Conservation (phyloP, 2,113 vertebrate species). For the Perca schrenkii region DNA sequence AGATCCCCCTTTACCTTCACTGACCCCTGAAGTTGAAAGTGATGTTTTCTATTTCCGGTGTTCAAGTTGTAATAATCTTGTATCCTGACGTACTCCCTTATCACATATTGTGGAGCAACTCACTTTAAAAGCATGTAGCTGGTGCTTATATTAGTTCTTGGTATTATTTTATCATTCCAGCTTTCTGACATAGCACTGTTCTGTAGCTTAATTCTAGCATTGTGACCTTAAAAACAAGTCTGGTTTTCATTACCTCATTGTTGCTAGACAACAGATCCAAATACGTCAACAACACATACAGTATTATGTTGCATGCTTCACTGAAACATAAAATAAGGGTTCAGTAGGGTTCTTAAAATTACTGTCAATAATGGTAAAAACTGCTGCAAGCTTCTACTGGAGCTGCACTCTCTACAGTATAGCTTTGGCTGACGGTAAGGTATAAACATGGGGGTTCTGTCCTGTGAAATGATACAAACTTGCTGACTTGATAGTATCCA, state of each 20-base stretch:
- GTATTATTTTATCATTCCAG: not conserved
- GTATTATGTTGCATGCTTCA: not conserved
- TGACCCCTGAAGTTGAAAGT: not conserved
- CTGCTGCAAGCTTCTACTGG: not conserved
- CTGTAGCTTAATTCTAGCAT: constrained; percentile 18
- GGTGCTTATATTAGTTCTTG: not conserved
- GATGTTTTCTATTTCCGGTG: too few species aligned
- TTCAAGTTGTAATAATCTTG: not conserved
- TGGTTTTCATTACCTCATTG: constrained; percentile 53
- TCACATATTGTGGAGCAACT: not conserved
- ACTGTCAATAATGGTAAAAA: constrained; percentile 9
- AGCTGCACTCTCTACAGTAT: not conserved
- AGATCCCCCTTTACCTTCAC: not conserved
- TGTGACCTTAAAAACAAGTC: constrained; percentile 42
- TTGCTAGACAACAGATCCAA: constrained; percentile 48
- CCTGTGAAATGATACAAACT: not conserved
- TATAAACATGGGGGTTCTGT: not conserved
- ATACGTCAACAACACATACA: constrained; percentile 36
- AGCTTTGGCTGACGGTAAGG: not conserved
- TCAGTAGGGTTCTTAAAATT: not conserved
- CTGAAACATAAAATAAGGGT: constrained; percentile 33
- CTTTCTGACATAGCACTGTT: not conserved
- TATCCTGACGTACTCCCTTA: not conserved
- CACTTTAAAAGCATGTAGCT: not conserved
- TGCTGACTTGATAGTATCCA: not conserved